Percentiles rank a stretch among this genome's conserved stretches.
Evolutionary conservation across 2,113 vertebrate species (phyloP).

Genomic region (Chionodraco myersi): DNA sequence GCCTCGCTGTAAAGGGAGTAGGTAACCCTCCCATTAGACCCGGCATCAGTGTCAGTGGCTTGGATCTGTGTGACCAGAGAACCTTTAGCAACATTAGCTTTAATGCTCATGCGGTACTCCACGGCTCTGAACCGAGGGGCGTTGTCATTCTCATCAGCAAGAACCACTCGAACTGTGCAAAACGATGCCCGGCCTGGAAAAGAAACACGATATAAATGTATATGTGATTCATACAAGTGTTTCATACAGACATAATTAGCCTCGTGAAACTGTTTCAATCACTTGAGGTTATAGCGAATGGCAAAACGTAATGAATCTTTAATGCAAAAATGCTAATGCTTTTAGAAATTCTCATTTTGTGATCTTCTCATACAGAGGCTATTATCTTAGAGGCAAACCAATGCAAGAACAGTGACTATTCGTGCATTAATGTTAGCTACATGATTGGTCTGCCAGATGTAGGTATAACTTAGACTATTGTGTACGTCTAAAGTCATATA

Average conservation of each 20-base stretch:
- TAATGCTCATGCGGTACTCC: constrained; percentile 95
- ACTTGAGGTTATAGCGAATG: not conserved
- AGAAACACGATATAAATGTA: not conserved
- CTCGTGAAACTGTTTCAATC: not conserved
- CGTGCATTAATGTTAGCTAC: not conserved
- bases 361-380: not conserved
- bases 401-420: not conserved
- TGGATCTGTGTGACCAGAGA: constrained; percentile 95
- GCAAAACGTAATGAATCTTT: not conserved
- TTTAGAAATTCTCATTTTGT: not conserved
- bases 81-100: constrained; percentile 94
- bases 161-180: constrained; percentile 92
- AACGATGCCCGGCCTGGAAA: constrained; percentile 87
- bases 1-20: constrained; percentile 97
- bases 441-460: not conserved
- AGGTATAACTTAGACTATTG: not conserved
- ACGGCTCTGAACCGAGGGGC: constrained; percentile 90
- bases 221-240: too few species aligned
- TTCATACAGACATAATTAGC: not conserved
- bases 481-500: not conserved
- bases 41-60: constrained; percentile 91
- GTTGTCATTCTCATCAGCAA: constrained; percentile 96
- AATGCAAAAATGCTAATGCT: constrained; percentile 20
- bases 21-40: constrained; percentile 90
- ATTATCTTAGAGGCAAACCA: not conserved